A percentile compares a stretch with the other conserved stretches of the same genome.
phyloP scores from a whole-genome alignment of 2,888 invertebrate genomes.

The Stramonita haemastoma region DNA sequence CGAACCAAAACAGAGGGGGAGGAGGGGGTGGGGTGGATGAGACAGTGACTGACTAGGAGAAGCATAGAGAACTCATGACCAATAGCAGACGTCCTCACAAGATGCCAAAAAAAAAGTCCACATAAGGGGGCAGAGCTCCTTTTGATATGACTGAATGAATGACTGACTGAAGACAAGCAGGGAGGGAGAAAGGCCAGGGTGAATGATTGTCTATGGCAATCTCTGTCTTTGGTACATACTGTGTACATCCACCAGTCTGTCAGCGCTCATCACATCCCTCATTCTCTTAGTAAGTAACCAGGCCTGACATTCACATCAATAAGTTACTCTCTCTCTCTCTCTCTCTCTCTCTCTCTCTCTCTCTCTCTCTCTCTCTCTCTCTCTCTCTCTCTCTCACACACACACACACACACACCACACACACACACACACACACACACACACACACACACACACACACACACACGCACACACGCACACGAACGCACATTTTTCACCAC shows the following conservation, averaged over 20 bases:
- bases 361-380: not conserved
- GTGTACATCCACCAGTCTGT: not conserved
- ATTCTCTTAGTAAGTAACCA: not conserved
- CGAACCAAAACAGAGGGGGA: not conserved
- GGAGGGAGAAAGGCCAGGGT: not conserved
- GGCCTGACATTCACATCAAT: not conserved
- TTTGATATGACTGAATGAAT: not conserved
- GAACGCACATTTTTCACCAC: not conserved
- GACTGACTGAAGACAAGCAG: not conserved
- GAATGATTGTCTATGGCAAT: not conserved
- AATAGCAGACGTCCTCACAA: too few relatives aligned
- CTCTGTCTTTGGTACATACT: not conserved
- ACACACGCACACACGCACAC: constrained; percentile 7
- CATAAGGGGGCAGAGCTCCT: too few relatives aligned
- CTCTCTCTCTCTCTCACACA: not conserved
- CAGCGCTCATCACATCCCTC: not conserved
- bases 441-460: not conserved
- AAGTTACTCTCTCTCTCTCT: not conserved
- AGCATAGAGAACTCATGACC: too few relatives aligned
- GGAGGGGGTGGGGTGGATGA: not conserved
- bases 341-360: not conserved
- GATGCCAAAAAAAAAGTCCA: too few relatives aligned
- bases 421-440: constrained; percentile 6
- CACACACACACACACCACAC: not conserved
- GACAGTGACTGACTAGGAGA: constrained; percentile 8